Evolutionary conservation across 2,888 invertebrate species (phyloP), one percentile per base, ranked within the genome.

Genomic region (Harmothoe impar): DNA sequence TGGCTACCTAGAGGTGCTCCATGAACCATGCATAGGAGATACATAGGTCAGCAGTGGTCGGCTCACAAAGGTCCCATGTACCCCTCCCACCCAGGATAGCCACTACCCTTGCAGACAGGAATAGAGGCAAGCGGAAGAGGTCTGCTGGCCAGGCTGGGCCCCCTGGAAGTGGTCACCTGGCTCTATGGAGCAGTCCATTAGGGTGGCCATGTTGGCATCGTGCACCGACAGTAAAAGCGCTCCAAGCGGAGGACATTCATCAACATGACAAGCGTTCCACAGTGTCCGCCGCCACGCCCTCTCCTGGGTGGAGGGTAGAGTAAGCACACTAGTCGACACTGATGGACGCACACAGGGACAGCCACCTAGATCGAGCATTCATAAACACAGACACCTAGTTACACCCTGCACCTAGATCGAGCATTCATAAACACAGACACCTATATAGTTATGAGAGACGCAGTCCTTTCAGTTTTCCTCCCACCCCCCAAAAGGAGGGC

Each of bases 121-220:
- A 1, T 15, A 29, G 77, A 29, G 15, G 31, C 29, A 29, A 77
- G 77, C 31, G 25, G 77, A 15, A 77, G 17, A 25, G 77, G 5
- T 77, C 31, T 17, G 5, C 31, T 77, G 77, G 77, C 77, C 77
- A n/a, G 29, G 15, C 77, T 31, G 29, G 31, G 77, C 31, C 77
- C 17, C 77, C 77, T 17, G 43, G 35, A 20, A 43, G 35, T 43
- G 81, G 81, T 81, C 81, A 81, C 81, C 43, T 81, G 81, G 81
- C 81, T 81, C 35, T 81, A 81, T 81, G 81, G 81, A 81, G 35
- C 43, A n/a, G 81, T 81, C 81, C 81, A 81, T 81, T 81, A 81
- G 43, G 81, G n/a, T 43, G 81, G 43, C 81, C 81, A 81, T 81
- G 81, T 81, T 43, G 81, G 81, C 77, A 77, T 77, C 29, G 77